Evolutionary conservation across 2,113 vertebrate genomes (phyloP), one percentile per base, ranked within the genome.

Genomic region (Protobothrops flavoviridis): DNA sequence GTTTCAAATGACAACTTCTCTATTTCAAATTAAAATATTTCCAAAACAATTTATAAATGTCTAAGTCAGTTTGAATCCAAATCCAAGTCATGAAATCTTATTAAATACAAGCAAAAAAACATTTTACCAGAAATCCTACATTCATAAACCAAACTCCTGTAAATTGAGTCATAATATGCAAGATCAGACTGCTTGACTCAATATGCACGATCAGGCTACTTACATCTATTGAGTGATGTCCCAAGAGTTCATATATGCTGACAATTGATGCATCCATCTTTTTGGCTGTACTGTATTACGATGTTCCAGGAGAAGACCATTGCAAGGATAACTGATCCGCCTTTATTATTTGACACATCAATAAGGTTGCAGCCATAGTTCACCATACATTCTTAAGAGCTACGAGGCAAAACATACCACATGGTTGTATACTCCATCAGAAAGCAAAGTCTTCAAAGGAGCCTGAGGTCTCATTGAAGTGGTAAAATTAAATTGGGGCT

Each of bases 391-490:
- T 90, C 15, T 89, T 86, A 39, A 20, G 23, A 93, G 11, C 21
- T 85, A 15, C 8, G 10, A 0, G 85, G 85, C 74, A 92, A 86
- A 9, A 3, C 8, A 85, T 61, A 23, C 74, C 85, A 48, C 24
- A 0, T 21, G 24, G 33, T 3, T 0, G 29, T 23, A 59, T 52
- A 0, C 26, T 0, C 0, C 3, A 23, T 33, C 64, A 29, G 64
- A 91, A 92, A 57, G 88, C 89, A 55, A 29, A 74, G 33, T 23
- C 53, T 87, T 74, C 57, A 61, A 53, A 90, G 1, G 2, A 89
- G 12, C 24, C 43, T 88, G 3, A 0, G n/a, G 92, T 93, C 86
- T 94, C 94, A 91, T 53, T 1, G 1, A 56, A 87, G 88, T 69
- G 59, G 43, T 93, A 74, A 26, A 64, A 89, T 29, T 43, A 8